A percentile compares a stretch with the other conserved stretches of the same genome.
Evolutionary conservation across 2,113 vertebrate genomes (phyloP).

Genomic region (Aptenodytes forsteri): DNA sequence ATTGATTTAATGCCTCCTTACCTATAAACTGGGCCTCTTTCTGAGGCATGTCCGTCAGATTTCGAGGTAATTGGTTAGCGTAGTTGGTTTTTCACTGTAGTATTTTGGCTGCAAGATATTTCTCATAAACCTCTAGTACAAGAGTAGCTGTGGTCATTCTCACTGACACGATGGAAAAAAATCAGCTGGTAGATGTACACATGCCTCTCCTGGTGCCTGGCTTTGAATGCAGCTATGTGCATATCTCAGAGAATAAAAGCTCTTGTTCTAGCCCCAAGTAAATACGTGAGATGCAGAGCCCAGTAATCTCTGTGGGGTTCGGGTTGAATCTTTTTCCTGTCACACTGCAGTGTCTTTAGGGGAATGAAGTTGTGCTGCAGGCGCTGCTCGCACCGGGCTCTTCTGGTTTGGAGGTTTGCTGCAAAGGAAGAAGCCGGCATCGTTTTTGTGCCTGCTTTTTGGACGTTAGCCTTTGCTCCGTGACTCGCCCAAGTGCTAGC

Average conservation of each 20-base stretch:
- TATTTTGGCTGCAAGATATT: not conserved
- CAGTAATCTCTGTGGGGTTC: not conserved
- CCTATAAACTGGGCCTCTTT: not conserved
- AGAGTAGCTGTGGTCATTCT: not conserved
- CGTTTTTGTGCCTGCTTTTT: rapidly evolving
- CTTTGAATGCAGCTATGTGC: not conserved
- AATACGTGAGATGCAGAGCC: not conserved
- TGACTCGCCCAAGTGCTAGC: not conserved
- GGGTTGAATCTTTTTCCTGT: not conserved
- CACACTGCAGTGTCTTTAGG: not conserved
- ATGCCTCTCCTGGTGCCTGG: not conserved
- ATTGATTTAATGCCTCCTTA: slow-evolving; percentile 58
- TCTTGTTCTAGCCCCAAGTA: not conserved
- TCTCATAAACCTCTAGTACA: not conserved
- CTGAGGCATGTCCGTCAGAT: not conserved
- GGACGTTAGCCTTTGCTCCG: rapidly evolving
- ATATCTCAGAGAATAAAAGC: not conserved
- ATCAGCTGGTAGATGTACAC: rapidly evolving
- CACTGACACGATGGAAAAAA: not conserved
- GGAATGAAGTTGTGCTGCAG: not conserved
- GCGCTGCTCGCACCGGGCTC: rapidly evolving
- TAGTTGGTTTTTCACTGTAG: not conserved
- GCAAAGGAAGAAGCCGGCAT: not conserved
- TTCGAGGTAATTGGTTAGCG: not conserved
- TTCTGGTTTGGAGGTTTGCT: not conserved